Conservation (phyloP, 2,797 vertebrate species). For the Triplophysa yarkandensis region DNA sequence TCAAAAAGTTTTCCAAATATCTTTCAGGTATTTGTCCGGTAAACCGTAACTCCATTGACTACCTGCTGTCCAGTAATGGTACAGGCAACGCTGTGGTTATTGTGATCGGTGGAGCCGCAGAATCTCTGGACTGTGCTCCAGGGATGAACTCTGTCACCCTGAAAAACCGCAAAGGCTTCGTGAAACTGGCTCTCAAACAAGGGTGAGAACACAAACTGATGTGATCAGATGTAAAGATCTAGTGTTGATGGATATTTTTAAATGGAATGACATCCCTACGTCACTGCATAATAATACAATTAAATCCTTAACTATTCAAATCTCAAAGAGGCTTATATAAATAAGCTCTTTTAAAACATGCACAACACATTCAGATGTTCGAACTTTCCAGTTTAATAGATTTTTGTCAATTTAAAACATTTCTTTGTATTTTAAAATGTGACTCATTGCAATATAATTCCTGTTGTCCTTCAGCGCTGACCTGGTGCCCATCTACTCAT, state of each 20-base stretch:
- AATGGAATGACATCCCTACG: constrained; percentile 14
- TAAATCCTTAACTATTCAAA: constrained; percentile 40
- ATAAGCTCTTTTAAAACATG: neutral
- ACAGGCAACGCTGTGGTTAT: constrained; percentile 93
- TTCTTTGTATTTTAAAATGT: constrained; percentile 10
- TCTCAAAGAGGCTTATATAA: constrained; percentile 64
- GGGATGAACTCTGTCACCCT: constrained; percentile 88
- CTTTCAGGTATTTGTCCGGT: constrained; percentile 92
- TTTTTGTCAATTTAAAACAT: neutral
- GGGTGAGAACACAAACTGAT: constrained; percentile 77
- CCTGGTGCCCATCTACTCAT: constrained; percentile 93
- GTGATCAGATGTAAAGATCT: too few relatives aligned
- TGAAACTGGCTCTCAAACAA: constrained; percentile 86
- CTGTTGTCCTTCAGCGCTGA: constrained; percentile 81
- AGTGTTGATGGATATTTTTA: neutral
- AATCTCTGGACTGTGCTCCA: constrained; percentile 87
- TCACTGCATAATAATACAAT: neutral
- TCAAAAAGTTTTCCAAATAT: neutral
- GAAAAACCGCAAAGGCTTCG: constrained; percentile 91
- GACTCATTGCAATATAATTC: neutral
- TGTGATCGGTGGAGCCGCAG: constrained; percentile 90
- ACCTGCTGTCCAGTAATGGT: constrained; percentile 88
- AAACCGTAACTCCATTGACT: constrained; percentile 92
- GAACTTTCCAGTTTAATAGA: neutral
- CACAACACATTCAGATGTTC: neutral